Percentiles rank a stretch among this genome's conserved stretches.
Evolutionary conservation across 2,797 vertebrate species (phyloP).

Genomic region (Platalea minor): DNA sequence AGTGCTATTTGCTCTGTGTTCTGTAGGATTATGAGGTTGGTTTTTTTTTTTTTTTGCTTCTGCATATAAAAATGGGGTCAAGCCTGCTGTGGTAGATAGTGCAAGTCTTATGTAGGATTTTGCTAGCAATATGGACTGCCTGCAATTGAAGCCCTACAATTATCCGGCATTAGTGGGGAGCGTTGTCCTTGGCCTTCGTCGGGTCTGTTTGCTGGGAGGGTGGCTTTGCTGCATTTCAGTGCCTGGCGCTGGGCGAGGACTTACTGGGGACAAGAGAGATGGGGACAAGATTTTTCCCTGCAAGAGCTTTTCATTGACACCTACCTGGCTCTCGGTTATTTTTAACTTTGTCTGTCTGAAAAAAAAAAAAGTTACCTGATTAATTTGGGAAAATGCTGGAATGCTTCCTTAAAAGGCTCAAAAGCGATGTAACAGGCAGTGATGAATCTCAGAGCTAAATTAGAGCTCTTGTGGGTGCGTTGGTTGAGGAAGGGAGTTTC

Average conservation of each 20-base stretch:
- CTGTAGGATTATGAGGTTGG: conserved; percentile 3
- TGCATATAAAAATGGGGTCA: background rate
- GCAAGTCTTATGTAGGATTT: conserved; percentile 11
- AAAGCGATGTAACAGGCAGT: background rate
- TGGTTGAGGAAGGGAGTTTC: conserved; percentile 15
- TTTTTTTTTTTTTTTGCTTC: background rate
- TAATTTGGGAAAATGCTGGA: background rate
- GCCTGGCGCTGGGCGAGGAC: background rate
- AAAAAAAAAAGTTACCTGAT: background rate
- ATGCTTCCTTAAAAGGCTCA: conserved; percentile 17
- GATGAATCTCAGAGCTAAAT: conserved; percentile 23
- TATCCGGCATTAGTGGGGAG: background rate
- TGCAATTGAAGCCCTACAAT: background rate
- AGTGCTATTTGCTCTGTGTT: conserved; percentile 11
- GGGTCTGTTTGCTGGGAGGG: background rate
- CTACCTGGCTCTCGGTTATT: background rate
- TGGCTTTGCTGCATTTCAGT: background rate
- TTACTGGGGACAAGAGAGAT: too few relatives aligned
- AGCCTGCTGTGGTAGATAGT: conserved; percentile 38
- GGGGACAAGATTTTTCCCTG: background rate
- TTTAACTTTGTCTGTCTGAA: background rate
- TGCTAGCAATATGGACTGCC: background rate
- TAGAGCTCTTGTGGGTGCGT: background rate
- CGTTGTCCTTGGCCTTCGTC: background rate
- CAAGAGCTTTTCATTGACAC: background rate